Base-by-base conservation (phyloP, 2,797 vertebrate species). In the Halcyon chelicuti region DNA sequence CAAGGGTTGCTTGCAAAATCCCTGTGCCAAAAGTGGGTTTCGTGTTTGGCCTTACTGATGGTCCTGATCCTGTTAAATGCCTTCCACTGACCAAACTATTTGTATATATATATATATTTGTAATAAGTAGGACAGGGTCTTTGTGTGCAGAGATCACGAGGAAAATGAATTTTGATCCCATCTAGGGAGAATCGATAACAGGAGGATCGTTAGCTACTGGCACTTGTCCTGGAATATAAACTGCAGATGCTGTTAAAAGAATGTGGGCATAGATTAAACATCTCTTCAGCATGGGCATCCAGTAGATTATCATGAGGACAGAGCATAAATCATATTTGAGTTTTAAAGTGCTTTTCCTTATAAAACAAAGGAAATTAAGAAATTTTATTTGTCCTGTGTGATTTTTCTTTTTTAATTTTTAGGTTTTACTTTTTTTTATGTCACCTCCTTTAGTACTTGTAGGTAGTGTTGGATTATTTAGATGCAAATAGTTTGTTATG, bases 191-290 rank as follows among this genome's bases (percentile, higher is more conserved):
- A 94, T 62, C 1, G 0, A 33, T 94, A 85, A 49, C 40, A 87
- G 55, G 61, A 93, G 25, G 72, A 83, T 90, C 72, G 83, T 90
- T 93, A 94, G 65, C 42, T 80, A 23, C 75, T 95, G 92, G 66
- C 60, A 49, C 11, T 85, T 94, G 52, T 77, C 81, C 91, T 94
- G 72, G 68, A 91, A 94, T 35, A 54, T 61, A 86, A 87, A 77
- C 49, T 90, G 16, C 33, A 77, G 22, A 52, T 77, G 57, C 68
- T 95, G 54, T 71, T 86, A 90, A 91, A 91, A 71, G 67, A 92
- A 49, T 9, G 12, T 68, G 77, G 29, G 46, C 89, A 10, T 65
- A 55, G 46, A 90, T 88, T 57, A 92, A 90, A 71, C 22, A 23
- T 61, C 14, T 61, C 28, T 78, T 84, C 70, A 68, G 51, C 13